Conservation (phyloP, 2,113 vertebrate species). For the Tursiops truncatus region DNA sequence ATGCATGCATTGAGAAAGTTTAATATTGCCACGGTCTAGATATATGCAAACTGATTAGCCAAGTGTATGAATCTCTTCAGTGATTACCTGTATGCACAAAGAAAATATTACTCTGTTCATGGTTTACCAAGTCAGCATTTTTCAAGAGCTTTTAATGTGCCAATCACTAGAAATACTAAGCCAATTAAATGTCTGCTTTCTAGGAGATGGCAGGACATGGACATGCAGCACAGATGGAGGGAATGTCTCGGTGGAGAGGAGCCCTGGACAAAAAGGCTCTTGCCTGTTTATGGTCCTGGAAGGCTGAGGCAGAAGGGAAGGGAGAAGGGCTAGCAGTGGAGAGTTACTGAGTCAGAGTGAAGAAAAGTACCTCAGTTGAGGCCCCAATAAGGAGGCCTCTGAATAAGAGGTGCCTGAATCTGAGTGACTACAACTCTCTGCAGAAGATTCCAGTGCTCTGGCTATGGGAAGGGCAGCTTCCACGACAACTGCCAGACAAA, state of each 20-base stretch:
- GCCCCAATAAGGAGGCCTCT: not conserved
- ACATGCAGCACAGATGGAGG: not conserved
- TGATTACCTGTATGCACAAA: not conserved
- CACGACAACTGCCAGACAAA: not conserved
- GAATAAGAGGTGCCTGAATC: too few species aligned
- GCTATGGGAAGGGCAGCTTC: not conserved
- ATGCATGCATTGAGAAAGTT: not conserved
- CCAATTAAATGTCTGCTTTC: not conserved
- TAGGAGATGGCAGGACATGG: not conserved
- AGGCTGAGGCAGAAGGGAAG: not conserved
- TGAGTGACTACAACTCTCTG: not conserved
- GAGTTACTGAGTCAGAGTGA: not conserved
- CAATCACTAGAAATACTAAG: not conserved
- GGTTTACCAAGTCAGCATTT: not conserved
- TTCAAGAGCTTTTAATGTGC: not conserved
- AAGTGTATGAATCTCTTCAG: not conserved
- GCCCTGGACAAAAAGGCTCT: not conserved
- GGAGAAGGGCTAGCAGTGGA: not conserved
- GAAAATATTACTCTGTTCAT: not conserved
- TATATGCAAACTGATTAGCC: not conserved
- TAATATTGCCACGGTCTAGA: not conserved
- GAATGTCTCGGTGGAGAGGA: not conserved
- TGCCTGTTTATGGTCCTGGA: not conserved
- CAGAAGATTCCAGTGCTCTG: not conserved
- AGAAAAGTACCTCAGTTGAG: not conserved